Percentiles rank a stretch among this genome's conserved stretches.
phyloP scores from a whole-genome alignment of 1,140 invertebrate genomes.

The Piezodorus guildinii region DNA sequence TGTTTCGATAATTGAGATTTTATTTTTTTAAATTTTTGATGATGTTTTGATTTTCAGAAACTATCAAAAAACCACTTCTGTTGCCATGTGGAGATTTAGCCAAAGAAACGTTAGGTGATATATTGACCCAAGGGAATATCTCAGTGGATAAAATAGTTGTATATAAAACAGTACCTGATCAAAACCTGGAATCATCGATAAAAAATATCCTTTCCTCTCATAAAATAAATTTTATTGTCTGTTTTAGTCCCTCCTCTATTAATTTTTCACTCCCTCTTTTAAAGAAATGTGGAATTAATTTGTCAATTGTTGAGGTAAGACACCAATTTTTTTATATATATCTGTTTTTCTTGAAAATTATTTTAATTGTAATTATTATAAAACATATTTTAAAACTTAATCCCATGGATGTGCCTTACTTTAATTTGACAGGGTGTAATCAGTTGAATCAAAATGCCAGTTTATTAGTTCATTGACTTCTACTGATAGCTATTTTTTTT shows the following conservation, averaged over 20 bases:
- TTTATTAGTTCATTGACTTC: too few relatives aligned
- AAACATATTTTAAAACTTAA: too few relatives aligned
- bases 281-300: not conserved
- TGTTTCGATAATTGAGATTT: not conserved
- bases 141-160: not conserved
- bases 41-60: not conserved
- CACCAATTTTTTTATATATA: too few relatives aligned
- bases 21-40: not conserved
- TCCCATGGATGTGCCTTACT: too few relatives aligned
- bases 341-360: too few relatives aligned
- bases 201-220: not conserved
- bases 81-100: slow-evolving; percentile 3
- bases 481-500: too few relatives aligned
- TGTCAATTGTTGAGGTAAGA: not conserved
- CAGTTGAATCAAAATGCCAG: too few relatives aligned
- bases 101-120: not conserved
- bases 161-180: slow-evolving; percentile 3
- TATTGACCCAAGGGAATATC: not conserved
- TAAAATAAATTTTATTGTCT: slow-evolving; percentile 6
- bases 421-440: too few relatives aligned
- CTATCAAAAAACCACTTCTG: not conserved
- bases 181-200: not conserved
- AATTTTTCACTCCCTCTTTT: not conserved
- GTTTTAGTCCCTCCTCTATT: not conserved
- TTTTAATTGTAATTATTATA: too few relatives aligned